Evolutionary conservation across 2,797 vertebrate genomes (phyloP), one percentile per base, ranked within the genome.

Genomic region (Tolypeutes matacus): DNA sequence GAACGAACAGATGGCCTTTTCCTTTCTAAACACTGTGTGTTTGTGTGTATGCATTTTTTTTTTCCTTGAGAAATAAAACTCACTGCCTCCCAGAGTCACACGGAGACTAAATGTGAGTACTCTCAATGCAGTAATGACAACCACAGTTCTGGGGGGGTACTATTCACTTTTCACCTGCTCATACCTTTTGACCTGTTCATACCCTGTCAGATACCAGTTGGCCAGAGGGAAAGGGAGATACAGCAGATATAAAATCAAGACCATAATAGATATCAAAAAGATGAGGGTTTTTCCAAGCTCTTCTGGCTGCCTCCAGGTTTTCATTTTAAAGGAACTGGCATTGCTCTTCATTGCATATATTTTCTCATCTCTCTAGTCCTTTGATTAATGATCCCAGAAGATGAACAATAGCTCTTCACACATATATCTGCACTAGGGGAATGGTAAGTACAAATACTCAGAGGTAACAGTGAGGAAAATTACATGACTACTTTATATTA

Each of bases 1-100:
- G 3, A 85, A 96, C 25, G 86, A 97, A 93, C 17, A 42, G 85
- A 95, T 95, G 96, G 96, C 89, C 65, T 97, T 95, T 97, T 91
- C 76, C 77, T 53, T 94, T 3, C 58, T 69, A 95, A 86, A 81
- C 67, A 64, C 81, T 85, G 70, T 17, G 9, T 85, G 89, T 87
- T 29, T 81, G 64, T 7, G 27, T 0, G 0, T 46, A 53, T 36
- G 75, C 42, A 60, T 7, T 23, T 12, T 5, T 21, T 21, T 62
- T 60, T 67, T 73, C 60, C n/a, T 64, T 89, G 49, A 73, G 76
- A 81, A 94, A 27, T 84, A 83, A 95, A 92, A 94, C 25, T 69
- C 23, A 0, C 70, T 86, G 84, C 86, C 60, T 96, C 92, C 92
- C 89, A 91, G 78, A 96, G 72, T 86, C 95, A 84, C 90, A 51